Percentiles rank a stretch among this genome's conserved stretches.
Conservation (phyloP, 2,113 vertebrate genomes). For the Shinisaurus crocodilurus region DNA sequence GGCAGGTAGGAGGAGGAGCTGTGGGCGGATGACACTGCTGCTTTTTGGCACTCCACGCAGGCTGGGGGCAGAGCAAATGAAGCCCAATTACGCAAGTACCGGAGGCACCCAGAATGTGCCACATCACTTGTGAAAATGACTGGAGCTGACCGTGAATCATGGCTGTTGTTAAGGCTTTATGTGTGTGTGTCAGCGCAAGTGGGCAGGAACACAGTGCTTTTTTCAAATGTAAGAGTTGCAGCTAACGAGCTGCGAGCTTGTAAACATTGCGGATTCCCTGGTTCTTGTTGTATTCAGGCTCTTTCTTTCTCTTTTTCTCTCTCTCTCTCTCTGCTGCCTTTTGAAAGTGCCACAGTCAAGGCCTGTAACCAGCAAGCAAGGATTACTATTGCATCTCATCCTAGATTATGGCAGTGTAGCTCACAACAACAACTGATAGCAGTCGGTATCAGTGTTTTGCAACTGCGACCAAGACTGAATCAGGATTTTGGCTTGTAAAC, state of each 20-base stretch:
- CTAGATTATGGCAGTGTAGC: neutral
- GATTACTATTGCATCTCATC: slow-evolving; percentile 34
- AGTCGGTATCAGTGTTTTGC: neutral
- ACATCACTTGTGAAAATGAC: slow-evolving; percentile 67
- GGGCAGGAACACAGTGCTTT: slow-evolving; percentile 71
- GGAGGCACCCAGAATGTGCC: slow-evolving; percentile 61
- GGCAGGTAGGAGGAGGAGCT: slow-evolving; percentile 68
- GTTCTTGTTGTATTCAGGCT: neutral
- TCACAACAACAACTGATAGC: neutral
- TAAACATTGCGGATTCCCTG: slow-evolving; percentile 39
- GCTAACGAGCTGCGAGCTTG: slow-evolving; percentile 35
- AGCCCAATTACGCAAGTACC: slow-evolving; percentile 54
- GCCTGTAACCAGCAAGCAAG: neutral
- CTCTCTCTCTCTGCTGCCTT: neutral
- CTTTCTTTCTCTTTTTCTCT: fast-evolving
- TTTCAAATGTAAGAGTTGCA: slow-evolving; percentile 55
- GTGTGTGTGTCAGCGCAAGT: slow-evolving; percentile 71
- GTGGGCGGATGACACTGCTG: slow-evolving; percentile 69
- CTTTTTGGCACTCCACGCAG: slow-evolving; percentile 57
- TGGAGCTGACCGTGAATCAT: slow-evolving; percentile 74
- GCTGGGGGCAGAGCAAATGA: slow-evolving; percentile 63
- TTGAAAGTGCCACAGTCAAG: slow-evolving; percentile 33
- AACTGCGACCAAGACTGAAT: slow-evolving; percentile 47
- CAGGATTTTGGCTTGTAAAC: slow-evolving; percentile 47
- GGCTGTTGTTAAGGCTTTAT: slow-evolving; percentile 66